Evolutionary conservation across 2,888 invertebrate species (phyloP), one percentile per base, ranked within the genome.

Genomic region (Bimastos eiseni): DNA sequence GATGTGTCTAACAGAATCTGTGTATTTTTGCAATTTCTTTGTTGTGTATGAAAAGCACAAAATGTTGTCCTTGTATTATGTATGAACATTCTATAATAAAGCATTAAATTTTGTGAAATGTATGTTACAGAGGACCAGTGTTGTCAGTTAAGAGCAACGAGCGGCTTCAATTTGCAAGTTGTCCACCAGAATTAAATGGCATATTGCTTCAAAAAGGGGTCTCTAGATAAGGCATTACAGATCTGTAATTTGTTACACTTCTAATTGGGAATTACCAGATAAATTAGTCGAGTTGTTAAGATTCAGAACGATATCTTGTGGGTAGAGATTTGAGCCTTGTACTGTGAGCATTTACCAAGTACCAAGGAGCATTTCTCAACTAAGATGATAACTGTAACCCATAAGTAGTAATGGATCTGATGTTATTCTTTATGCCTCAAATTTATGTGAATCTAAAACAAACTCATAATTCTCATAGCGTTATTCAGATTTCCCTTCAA

Each of bases 51-150:
- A 70, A 70, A 70, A 30, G n/a, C 70, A n/a, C 70, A 70, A n/a
- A 70, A 70, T n/a, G n/a, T 49, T 49, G 49, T 70, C n/a, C 70
- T 70, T 70, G 70, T 70, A 70, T 70, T n/a, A 70, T 70, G 70
- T 70, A 70, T 70, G n/a, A 70, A 70, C n/a, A 70, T 70, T 70
- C 70, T 70, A n/a, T 70, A 70, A 70, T 70, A 70, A 70, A 70
- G 70, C 70, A 70, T 70, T 70, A 70, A 70, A 70, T 70, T 30
- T 70, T 70, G 70, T 70, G 30, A n/a, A 70, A n/a, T n/a, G 8
- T 11, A 3, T 70, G 24, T 55, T 70, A n/a, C n/a, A 11, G 8
- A n/a, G 70, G 49, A 21, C 24, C 5, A 49, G 6, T 49, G 24
- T 49, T 49, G 24, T 30, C 13, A 70, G n/a, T n/a, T 30, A 70